These are phyloP conservation scores for Rhombomys opimus DNA, from an alignment of 2,113 vertebrate species.

Conservation along the genomic window DNA sequence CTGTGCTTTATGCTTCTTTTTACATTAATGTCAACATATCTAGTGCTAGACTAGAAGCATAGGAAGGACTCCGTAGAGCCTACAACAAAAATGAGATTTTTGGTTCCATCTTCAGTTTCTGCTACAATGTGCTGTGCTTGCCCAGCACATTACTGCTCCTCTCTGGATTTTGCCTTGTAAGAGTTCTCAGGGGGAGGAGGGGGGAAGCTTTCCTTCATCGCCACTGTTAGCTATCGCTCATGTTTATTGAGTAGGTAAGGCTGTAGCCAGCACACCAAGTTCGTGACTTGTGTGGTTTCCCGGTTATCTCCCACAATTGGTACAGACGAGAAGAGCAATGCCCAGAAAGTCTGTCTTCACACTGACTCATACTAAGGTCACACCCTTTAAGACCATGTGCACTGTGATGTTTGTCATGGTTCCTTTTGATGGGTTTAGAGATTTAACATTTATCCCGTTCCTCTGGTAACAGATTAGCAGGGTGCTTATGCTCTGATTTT, in stretches of 20 bases:
- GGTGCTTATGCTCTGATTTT: neutral
- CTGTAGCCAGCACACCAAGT: too few relatives aligned
- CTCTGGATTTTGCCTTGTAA: neutral
- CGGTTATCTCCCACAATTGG: neutral
- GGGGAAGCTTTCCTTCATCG: neutral
- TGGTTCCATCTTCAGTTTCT: neutral
- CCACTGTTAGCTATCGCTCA: neutral
- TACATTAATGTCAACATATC: neutral
- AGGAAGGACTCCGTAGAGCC: neutral
- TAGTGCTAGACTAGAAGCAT: neutral
- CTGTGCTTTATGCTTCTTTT: slow-evolving; percentile 28
- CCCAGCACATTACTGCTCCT: neutral
- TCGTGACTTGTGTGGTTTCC: neutral
- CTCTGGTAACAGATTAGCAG: neutral
- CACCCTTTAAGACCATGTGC: neutral
- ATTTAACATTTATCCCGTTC: neutral
- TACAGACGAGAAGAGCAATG: neutral
- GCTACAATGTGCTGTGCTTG: neutral
- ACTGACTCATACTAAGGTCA: neutral
- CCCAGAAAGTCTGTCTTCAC: too few relatives aligned
- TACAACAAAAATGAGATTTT: neutral
- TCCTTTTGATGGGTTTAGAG: neutral
- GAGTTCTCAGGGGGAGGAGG: neutral
- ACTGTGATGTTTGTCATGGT: neutral
- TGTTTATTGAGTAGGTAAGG: neutral